These are phyloP conservation scores for Unio delphinus DNA, from an alignment of 2,888 invertebrate species.

Conservation along the genomic window DNA sequence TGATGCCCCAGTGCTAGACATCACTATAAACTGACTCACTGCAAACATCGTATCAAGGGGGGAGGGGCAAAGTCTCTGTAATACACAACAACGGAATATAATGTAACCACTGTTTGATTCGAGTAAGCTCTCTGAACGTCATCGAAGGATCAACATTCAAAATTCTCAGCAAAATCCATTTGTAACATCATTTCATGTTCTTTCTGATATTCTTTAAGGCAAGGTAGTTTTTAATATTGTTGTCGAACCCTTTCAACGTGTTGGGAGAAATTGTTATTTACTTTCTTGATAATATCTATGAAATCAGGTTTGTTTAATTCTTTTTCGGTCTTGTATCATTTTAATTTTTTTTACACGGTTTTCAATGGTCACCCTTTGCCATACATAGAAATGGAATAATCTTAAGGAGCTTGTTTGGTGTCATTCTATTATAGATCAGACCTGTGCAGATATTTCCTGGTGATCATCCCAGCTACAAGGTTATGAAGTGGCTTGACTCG, in stretches of 20 bases:
- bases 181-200: too few relatives aligned
- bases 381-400: conserved; percentile 11
- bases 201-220: too few relatives aligned
- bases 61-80: conserved; percentile 4
- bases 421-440: too few relatives aligned
- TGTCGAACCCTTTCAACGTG: conserved; percentile 21
- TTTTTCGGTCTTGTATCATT: conserved; percentile 15
- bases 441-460: too few relatives aligned
- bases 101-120: conserved; percentile 24
- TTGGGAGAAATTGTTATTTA: conserved; percentile 23
- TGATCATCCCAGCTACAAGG: too few relatives aligned
- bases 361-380: conserved; percentile 18
- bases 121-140: conserved; percentile 34
- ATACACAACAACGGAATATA: conserved; percentile 39
- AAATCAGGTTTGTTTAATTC: conserved; percentile 6
- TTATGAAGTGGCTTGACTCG: too few relatives aligned
- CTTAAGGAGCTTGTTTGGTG: conserved; percentile 1
- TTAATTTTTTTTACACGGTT: conserved; percentile 11
- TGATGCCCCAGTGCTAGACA: too few relatives aligned
- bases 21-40: too few relatives aligned
- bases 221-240: conserved; percentile 23
- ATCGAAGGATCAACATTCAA: conserved; percentile 18
- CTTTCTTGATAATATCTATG: conserved; percentile 10
- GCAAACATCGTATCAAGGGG: too few relatives aligned
- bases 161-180: conserved; percentile 17